phyloP scores from a whole-genome alignment of 2,113 vertebrate species.

The Passer domesticus region DNA sequence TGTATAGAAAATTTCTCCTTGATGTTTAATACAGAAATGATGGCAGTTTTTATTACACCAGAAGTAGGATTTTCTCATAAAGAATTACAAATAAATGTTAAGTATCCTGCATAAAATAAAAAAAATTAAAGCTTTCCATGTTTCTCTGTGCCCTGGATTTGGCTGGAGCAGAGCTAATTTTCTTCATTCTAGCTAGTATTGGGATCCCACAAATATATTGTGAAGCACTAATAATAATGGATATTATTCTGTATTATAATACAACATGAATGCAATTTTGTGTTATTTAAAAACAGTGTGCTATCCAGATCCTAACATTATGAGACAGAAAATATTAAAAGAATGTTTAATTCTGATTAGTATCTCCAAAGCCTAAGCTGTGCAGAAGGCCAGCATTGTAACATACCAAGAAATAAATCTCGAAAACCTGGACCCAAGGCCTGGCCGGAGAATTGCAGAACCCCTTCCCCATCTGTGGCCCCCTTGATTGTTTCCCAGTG shows the following conservation, averaged over 20 bases:
- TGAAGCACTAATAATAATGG: neutral
- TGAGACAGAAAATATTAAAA: neutral
- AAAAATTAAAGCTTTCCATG: neutral
- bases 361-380: neutral
- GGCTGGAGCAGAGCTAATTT: neutral
- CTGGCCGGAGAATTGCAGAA: neutral
- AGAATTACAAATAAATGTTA: neutral
- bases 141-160: neutral
- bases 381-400: neutral
- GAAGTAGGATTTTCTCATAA: fast-evolving
- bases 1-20: neutral
- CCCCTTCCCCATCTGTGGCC: neutral
- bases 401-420: neutral
- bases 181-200: neutral
- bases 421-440: neutral
- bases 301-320: neutral
- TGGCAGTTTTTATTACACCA: neutral
- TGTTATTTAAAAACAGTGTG: neutral
- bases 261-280: neutral
- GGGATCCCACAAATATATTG: neutral
- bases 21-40: neutral
- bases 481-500: neutral
- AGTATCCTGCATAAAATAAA: neutral
- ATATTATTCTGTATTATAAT: neutral
- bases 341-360: neutral